Conservation (phyloP, 2,888 invertebrate species). For the Amiota minor region DNA sequence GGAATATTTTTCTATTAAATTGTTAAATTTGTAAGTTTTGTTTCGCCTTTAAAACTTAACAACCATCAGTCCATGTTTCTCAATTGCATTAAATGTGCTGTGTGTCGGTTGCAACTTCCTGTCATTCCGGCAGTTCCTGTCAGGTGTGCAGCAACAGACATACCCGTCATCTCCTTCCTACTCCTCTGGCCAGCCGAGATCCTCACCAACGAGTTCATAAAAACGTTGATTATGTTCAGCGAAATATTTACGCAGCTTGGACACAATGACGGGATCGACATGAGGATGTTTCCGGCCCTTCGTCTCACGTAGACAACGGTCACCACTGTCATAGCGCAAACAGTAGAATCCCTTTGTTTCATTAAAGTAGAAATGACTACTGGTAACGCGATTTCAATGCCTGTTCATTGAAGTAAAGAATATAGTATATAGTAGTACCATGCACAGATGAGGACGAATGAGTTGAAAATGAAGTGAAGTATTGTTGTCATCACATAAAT, state of each 20-base stretch:
- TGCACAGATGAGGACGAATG: constrained; percentile 24
- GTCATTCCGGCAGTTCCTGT: neutral
- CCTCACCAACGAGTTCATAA: constrained; percentile 92
- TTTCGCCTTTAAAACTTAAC: neutral
- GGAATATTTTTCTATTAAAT: constrained; percentile 4
- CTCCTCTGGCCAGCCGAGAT: constrained; percentile 95
- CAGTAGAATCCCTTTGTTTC: constrained; percentile 97
- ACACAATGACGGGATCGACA: constrained; percentile 85
- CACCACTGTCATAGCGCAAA: constrained; percentile 85
- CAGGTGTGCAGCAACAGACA: neutral
- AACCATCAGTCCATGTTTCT: constrained; percentile 56
- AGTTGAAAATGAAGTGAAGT: too few relatives aligned
- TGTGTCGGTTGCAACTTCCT: constrained; percentile 8
- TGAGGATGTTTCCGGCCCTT: constrained; percentile 88
- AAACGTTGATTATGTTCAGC: constrained; percentile 93
- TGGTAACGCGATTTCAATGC: constrained; percentile 78
- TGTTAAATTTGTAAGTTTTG: constrained; percentile 3
- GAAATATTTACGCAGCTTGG: constrained; percentile 88
- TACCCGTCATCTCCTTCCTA: constrained; percentile 70
- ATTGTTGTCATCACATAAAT: constrained; percentile 6
- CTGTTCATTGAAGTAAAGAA: constrained; percentile 47
- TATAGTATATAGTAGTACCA: constrained; percentile 3
- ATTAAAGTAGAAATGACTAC: constrained; percentile 96
- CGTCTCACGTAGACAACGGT: constrained; percentile 89
- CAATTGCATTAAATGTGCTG: constrained; percentile 27